These are phyloP conservation scores for Odobenus rosmarus DNA, from an alignment of 2,113 vertebrate genomes.

Conservation along the genomic window DNA sequence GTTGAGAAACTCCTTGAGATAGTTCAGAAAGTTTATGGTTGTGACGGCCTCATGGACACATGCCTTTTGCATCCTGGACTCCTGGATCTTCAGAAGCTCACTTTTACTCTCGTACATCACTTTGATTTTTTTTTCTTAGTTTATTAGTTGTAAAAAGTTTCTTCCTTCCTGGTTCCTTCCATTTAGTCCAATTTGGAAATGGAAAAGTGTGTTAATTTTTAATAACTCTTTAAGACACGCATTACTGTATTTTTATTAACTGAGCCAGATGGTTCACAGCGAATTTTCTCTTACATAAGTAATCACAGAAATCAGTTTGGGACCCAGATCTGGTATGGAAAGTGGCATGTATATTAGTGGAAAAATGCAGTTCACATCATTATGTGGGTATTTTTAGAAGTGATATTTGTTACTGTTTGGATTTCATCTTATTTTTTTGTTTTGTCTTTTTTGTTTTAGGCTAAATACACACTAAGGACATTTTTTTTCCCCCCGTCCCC, in stretches of 20 bases:
- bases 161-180: conserved; percentile 67
- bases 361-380: conserved; percentile 66
- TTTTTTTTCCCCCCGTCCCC: not conserved
- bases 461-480: conserved; percentile 18
- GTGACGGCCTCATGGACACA: no score
- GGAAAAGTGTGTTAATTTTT: conserved; percentile 76
- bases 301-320: conserved; percentile 74
- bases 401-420: conserved; percentile 56
- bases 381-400: conserved; percentile 66
- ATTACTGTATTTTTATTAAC: conserved; percentile 79
- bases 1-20: not conserved
- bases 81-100: not conserved
- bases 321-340: conserved; percentile 70
- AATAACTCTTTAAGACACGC: conserved; percentile 71
- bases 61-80: not conserved
- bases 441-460: not conserved
- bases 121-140: conserved; percentile 36
- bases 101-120: not conserved
- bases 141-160: conserved; percentile 71
- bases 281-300: conserved; percentile 78
- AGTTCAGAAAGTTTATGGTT: not conserved
- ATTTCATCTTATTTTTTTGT: conserved; percentile 53
- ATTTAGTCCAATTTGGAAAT: conserved; percentile 69
- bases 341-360: conserved; percentile 58
- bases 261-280: conserved; percentile 77